phyloP scores from a whole-genome alignment of 2,888 invertebrate genomes.

The Drosophila monieri region DNA sequence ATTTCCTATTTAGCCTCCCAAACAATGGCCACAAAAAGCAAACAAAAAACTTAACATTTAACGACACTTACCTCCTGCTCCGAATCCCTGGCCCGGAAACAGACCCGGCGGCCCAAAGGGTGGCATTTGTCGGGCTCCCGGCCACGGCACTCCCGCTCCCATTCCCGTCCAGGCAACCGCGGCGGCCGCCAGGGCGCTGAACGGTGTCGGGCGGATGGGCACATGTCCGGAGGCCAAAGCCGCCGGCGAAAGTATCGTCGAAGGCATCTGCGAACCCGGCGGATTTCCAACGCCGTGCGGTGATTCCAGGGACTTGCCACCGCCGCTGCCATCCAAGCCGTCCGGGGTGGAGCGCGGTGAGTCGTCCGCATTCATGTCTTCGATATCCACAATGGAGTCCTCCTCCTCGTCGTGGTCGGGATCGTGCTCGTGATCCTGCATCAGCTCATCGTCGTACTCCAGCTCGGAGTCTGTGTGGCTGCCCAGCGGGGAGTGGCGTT shows the following conservation, averaged over 20 bases:
- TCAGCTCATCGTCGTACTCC: conserved; percentile 82
- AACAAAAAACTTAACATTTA: background rate
- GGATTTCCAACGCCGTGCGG: conserved; percentile 50
- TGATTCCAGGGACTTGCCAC: conserved; percentile 81
- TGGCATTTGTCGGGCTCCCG: conserved; percentile 86
- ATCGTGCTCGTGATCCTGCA: conserved; percentile 75
- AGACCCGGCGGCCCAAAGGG: conserved; percentile 87
- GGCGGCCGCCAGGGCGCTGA: conserved; percentile 90
- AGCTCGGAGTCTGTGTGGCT: conserved; percentile 84
- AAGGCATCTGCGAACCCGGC: conserved; percentile 67
- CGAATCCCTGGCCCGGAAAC: conserved; percentile 88
- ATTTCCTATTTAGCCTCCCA: conserved; percentile 13
- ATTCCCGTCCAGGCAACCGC: conserved; percentile 87
- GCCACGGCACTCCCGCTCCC: conserved; percentile 85
- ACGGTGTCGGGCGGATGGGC: conserved; percentile 91
- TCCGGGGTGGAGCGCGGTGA: conserved; percentile 83
- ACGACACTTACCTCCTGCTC: conserved; percentile 85
- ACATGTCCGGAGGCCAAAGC: conserved; percentile 84
- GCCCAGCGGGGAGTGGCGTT: conserved; percentile 83
- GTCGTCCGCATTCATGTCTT: conserved; percentile 87
- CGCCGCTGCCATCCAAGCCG: conserved; percentile 82
- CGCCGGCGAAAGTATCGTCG: conserved; percentile 81
- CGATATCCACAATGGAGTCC: conserved; percentile 91
- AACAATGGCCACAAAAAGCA: conserved; percentile 3
- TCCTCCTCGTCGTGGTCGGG: conserved; percentile 82